Base-by-base conservation (phyloP, 1,140 invertebrate species). In the Bombus sylvicola region DNA sequence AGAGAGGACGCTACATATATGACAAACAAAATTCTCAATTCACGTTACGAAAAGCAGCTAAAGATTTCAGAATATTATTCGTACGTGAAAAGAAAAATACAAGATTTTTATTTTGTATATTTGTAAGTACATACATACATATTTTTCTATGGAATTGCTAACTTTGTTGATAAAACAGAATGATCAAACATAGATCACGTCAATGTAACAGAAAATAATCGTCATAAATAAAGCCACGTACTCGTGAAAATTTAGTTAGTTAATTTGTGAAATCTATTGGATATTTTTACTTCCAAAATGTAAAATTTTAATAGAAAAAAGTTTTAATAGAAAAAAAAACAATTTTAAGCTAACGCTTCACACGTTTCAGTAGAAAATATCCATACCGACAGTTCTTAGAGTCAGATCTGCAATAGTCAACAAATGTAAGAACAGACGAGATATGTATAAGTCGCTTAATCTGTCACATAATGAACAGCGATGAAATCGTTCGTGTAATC, bases 391-490 rank as follows among this genome's bases (percentile, higher is more conserved):
- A 62, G 37, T 73, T 73, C 13, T 74, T 62, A 31, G 22, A 62
- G 25, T 10, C 28, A 8, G 8, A 41, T 62, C 34, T 43, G 22
- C 47, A 0, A 53, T 53, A 53, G 18, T 8, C 47, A 53, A 8
- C 47, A 53, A 53, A 53, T 53, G 47, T 53, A 53, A 53, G 47
- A 18, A 53, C 3, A 34, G 22, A 1, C 31, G 18, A 31, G 18
- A 13, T 47, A 18, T 53, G 2, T 76, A 34, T 22, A n/a, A 43
- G n/a, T 43, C 13, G 34, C 53, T 41, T 53, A 28, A 57, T 28
- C 31, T 69, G 62, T 83, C 62, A 76, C 34, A 83, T 43, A 57
- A 77, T 68, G 75, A 69, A 78, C 25, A 28, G 5, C 25, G 53
- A 84, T 79, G n/a, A 18, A 3, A 78, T 79, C 53, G n/a, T 13